A percentile compares a stretch with the other conserved stretches of the same genome.
Evolutionary conservation across 2,888 invertebrate species (phyloP).

Genomic region (Merodon equestris): DNA sequence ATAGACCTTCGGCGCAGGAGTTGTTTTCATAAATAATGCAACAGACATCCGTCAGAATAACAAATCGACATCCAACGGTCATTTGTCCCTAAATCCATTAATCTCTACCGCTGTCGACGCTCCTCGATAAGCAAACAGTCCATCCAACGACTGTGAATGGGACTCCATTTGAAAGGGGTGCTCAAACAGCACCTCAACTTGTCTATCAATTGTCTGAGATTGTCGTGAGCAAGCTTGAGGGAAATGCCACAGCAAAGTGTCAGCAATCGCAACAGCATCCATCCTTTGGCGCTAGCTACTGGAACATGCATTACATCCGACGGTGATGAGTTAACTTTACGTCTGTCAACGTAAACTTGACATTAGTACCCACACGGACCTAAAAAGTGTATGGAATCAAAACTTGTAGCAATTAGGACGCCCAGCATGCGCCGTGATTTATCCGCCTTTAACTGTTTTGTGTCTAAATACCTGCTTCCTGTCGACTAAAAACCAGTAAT

Average conservation of each 20-base stretch:
- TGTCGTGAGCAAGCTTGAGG: constrained; percentile 31
- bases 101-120: constrained; percentile 11
- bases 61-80: constrained; percentile 45
- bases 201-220: constrained; percentile 54
- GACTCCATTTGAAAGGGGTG: constrained; percentile 14
- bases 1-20: constrained; percentile 9
- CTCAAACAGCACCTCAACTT: constrained; percentile 37
- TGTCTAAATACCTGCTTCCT: neutral
- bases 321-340: neutral
- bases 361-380: constrained; percentile 3
- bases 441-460: constrained; percentile 4
- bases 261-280: constrained; percentile 27
- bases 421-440: constrained; percentile 32
- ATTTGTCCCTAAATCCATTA: constrained; percentile 56
- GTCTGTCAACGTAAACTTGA: constrained; percentile 5
- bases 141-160: neutral
- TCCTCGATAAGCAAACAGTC: neutral
- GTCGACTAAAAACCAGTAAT: constrained; percentile 24
- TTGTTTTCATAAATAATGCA: constrained; percentile 61
- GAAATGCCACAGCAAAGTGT: constrained; percentile 53
- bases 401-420: constrained; percentile 11
- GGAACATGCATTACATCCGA: too few species aligned
- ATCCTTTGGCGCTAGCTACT: too few species aligned
- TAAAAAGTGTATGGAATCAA: too few species aligned
- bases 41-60: constrained; percentile 43